Conservation (phyloP, 2,888 invertebrate genomes). For the Ectemnius lituratus region DNA sequence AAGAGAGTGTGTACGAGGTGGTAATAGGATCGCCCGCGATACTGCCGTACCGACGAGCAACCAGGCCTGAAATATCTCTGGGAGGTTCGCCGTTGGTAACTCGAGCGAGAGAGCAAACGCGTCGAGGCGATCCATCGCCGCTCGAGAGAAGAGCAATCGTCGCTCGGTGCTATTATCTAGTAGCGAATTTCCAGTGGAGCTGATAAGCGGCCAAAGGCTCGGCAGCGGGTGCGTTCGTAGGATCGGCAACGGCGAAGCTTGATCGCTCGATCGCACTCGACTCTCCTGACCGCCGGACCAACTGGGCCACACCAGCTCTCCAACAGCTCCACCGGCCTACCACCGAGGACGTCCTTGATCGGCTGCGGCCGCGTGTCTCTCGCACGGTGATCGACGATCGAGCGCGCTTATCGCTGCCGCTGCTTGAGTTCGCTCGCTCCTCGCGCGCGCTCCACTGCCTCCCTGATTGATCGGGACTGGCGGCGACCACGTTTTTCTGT, state of each 20-base stretch:
- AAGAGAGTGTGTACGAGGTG: conserved; percentile 31
- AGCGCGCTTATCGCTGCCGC: background rate
- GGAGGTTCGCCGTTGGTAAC: conserved; percentile 50
- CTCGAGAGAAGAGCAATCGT: conserved; percentile 31
- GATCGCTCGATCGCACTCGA: conserved; percentile 16
- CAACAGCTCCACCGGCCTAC: too few species aligned
- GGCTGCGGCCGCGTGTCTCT: background rate
- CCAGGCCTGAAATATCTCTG: background rate
- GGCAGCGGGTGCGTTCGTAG: conserved; percentile 32
- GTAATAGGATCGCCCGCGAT: conserved; percentile 38
- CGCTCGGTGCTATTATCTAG: conserved; percentile 42
- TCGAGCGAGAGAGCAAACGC: conserved; percentile 19
- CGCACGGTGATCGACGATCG: conserved; percentile 6
- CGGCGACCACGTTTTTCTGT: conserved; percentile 41
- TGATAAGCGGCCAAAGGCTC: conserved; percentile 45
- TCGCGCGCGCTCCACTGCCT: conserved; percentile 15
- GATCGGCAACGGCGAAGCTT: conserved; percentile 3
- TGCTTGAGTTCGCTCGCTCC: background rate
- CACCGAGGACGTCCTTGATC: conserved; percentile 7
- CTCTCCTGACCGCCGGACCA: background rate
- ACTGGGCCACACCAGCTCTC: background rate
- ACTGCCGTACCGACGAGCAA: conserved; percentile 47
- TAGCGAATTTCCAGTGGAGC: conserved; percentile 51
- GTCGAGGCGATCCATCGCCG: conserved; percentile 42
- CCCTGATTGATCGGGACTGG: conserved; percentile 8